Evolutionary conservation across 2,797 vertebrate species (phyloP).

Genomic region (Channallabes apus): DNA sequence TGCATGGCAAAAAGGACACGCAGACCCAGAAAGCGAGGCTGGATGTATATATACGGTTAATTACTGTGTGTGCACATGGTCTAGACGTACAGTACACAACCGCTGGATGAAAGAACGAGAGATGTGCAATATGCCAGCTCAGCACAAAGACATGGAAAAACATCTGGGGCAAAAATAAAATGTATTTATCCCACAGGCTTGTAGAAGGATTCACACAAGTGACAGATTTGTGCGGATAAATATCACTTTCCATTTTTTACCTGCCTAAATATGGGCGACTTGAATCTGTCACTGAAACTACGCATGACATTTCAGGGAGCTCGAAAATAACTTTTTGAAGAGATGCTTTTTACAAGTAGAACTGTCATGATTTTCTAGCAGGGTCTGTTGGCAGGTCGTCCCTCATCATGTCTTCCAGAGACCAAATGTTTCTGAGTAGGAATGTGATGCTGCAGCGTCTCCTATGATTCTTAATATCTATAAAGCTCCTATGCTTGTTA

Average conservation of each 20-base stretch:
- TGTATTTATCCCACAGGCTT: background rate
- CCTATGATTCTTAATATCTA: background rate
- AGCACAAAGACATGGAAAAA: conserved; percentile 23
- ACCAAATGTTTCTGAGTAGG: background rate
- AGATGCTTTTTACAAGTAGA: background rate
- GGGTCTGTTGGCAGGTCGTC: background rate
- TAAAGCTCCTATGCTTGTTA: background rate
- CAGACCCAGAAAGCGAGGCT: background rate
- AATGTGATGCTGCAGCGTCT: background rate
- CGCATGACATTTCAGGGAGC: conserved; percentile 12
- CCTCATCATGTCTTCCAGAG: background rate
- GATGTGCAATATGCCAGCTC: conserved; percentile 25
- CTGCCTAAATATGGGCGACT: conserved; percentile 42
- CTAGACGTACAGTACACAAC: conserved; percentile 30
- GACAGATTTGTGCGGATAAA: conserved; percentile 27
- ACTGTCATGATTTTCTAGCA: background rate
- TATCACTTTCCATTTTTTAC: conserved; percentile 43
- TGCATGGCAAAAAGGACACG: conserved; percentile 21
- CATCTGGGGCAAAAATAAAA: conserved; percentile 20
- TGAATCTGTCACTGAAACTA: conserved; percentile 17
- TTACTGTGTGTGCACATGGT: conserved; percentile 27
- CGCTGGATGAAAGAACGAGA: conserved; percentile 20
- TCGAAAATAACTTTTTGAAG: conserved; percentile 12
- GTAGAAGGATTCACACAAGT: conserved; percentile 17
- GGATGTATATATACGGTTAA: conserved; percentile 18